Base-by-base conservation (phyloP, 2,888 invertebrate species). In the Caenorhabditis uteleia region DNA sequence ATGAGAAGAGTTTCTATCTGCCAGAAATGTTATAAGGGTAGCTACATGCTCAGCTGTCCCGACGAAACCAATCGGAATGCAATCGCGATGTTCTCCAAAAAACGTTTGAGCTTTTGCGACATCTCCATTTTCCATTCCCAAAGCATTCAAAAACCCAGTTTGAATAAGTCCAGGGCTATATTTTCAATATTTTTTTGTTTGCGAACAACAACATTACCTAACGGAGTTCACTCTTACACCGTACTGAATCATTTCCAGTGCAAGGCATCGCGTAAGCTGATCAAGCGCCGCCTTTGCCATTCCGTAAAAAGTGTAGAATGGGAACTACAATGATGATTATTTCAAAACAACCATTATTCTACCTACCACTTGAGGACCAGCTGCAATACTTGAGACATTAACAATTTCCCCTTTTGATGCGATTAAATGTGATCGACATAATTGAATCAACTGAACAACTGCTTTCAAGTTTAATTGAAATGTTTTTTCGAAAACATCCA, bases 151-250 rank as follows among this genome's bases (percentile, higher is more conserved):
- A n/a, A n/a, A 25, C 36, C 16, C 47, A 55, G 14, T 47, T 55
- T 34, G 55, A 46, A 1, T 25, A 47, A 21, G 40, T 55, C 16
- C 46, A 47, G n/a, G 55, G 47, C n/a, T n/a, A n/a, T n/a, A n/a
- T n/a, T n/a, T n/a, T n/a, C n/a, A n/a, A n/a, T n/a, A n/a, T n/a
- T 2, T 60, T 60, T 34, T 40, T 60, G 45, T 54, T 54, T 5
- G 60, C 38, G 54, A 26, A 48, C 25, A 21, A 26, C 49, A 0
- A 54, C 60, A 14, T 54, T 49, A 7, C 54, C 49, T 56, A 21
- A 54, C 50, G 1, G 50, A 39, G 16, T 58, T 58, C n/a, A 58
- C 58, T 16, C 58, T n/a, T 4, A 58, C 51, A 2, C 51, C 58
- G 20, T 58, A 51, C 7, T 45, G 23, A 29, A 58, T 51, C 7